These are phyloP conservation scores for Arnoldichthys spilopterus DNA, from an alignment of 2,797 vertebrate species.

Conservation along the genomic window DNA sequence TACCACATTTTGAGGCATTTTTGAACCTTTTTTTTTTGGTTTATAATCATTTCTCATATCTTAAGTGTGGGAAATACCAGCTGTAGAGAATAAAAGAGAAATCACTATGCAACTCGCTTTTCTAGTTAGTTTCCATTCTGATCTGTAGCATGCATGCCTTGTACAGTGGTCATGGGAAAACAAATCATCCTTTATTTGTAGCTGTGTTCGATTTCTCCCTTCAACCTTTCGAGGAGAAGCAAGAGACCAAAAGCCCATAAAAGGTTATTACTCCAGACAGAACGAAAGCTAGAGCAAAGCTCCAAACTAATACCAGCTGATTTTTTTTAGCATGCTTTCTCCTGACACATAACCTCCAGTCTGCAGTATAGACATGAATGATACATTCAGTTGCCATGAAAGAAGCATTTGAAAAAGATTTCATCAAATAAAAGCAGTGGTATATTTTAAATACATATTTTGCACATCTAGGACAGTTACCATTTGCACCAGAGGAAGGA, in stretches of 20 bases:
- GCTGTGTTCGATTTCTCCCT: not conserved
- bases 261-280: constrained; percentile 16
- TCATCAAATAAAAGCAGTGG: too few relatives aligned
- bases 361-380: not conserved
- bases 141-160: not conserved
- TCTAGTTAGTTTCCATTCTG: constrained; percentile 5
- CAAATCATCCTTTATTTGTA: constrained; percentile 9
- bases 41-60: constrained; percentile 3
- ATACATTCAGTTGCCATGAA: not conserved
- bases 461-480: too few relatives aligned
- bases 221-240: not conserved
- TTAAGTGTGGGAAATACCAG: not conserved
- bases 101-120: not conserved
- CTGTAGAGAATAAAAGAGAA: not conserved
- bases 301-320: not conserved
- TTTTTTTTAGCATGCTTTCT: constrained; percentile 3
- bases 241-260: not conserved
- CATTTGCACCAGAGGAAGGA: too few relatives aligned
- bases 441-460: too few relatives aligned
- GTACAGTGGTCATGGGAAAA: constrained; percentile 1
- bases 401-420: too few relatives aligned
- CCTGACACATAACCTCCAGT: constrained; percentile 8
- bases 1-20: not conserved
- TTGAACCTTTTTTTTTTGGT: not conserved
- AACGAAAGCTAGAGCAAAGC: not conserved